Base-by-base conservation (phyloP, 2,797 vertebrate genomes). In the Notoglanidium macrostoma region DNA sequence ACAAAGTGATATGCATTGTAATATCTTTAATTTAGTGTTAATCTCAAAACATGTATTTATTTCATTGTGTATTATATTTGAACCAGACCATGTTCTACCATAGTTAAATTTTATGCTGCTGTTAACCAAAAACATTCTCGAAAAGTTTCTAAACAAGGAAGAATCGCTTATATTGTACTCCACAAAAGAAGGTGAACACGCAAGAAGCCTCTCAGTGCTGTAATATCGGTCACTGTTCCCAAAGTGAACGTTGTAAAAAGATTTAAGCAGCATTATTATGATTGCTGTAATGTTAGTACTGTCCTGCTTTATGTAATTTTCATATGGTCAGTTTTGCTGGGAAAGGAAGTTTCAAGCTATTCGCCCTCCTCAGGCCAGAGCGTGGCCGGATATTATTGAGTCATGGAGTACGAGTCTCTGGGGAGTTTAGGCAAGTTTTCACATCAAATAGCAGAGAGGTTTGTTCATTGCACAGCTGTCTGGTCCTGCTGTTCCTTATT, bases 381-480 rank as follows among this genome's bases (percentile, higher is more conserved):
- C 26, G 91, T 93, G 67, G 59, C 84, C 49, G 84, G 70, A 17
- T 86, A 83, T 85, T 90, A 85, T 90, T 88, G 89, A 90, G 90
- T 88, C 87, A 94, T 94, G 92, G 93, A 94, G 87, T 87, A 67
- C 85, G 89, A 93, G 81, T 79, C 74, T 61, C 90, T 92, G 91
- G 89, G 93, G 89, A 92, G 91, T 91, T 91, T 92, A 86, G 93
- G 94, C 94, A 91, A 92, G 92, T 93, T 87, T 65, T 83, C 44
- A 26, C 57, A 74, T 57, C 29, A 73, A 65, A 63, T 76, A 68
- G 84, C 59, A 11, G 5, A n/a, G 49, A 67, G 44, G 77, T 55
- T 83, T 85, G 23, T 68, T 12, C 44, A 72, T 79, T 65, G 26
- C 40, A 35, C 40, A 81, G 14, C 21, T 82, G 83, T 40, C 70